Base-by-base conservation (phyloP, 2,888 invertebrate genomes). In the Drosophila greeni region DNA sequence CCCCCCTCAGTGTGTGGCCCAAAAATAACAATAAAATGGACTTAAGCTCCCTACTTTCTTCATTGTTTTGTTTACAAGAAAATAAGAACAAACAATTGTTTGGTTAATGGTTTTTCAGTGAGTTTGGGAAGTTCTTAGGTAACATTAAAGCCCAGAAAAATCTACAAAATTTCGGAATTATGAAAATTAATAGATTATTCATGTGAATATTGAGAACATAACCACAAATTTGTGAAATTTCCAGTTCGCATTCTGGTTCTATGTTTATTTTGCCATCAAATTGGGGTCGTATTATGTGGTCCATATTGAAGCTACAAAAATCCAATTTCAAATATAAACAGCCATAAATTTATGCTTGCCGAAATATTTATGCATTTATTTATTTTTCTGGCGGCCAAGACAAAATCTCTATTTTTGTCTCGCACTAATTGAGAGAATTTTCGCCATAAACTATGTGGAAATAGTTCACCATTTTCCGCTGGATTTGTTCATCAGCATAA, bases 401-500 rank as follows among this genome's bases (percentile, higher is more conserved):
- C 52, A 55, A 16, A 43, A 23, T 53, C 58, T 67, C 42, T 66
- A 68, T 66, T 67, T 68, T 43, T 49, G 52, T 66, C 66, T 49
- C n/a, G 42, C 65, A 66, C 66, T 56, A 57, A 66, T 66, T 56
- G 48, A 49, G 67, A 66, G 66, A 47, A 64, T 65, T 66, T 66
- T 66, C 45, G 66, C 68, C 68, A 66, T 67, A 67, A 67, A 67
- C 68, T 67, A 36, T 58, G 37, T 33, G 40, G 51, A 67, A 66
- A 67, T 66, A 53, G 56, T 66, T 51, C 36, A 47, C 45, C 45
- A 47, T 23, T 56, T 34, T 47, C 31, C 48, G 39, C 69, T 67
- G 48, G 61, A 67, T 67, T 69, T 67, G 60, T 66, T 42, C 60
- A 29, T 60, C 52, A 49, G 43, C 60, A 53, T 68, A 53, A 52